Evolutionary conservation across 2,888 invertebrate genomes (phyloP).

Genomic region (Lasius fuliginosus): DNA sequence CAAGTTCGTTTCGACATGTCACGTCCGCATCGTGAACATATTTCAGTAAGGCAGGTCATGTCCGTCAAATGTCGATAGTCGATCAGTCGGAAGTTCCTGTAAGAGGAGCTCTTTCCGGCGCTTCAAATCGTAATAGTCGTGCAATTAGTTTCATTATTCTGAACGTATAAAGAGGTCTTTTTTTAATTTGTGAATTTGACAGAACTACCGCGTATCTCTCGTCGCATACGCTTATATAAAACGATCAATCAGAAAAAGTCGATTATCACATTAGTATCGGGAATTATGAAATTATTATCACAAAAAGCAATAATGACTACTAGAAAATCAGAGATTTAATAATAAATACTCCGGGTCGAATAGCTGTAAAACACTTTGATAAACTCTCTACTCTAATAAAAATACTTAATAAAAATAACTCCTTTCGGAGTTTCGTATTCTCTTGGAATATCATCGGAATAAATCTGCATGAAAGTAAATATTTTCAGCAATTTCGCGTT

Average conservation of each 20-base stretch:
- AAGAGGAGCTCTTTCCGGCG: background rate
- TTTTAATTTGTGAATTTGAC: slow-evolving; percentile 33
- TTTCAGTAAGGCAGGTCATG: slow-evolving; percentile 34
- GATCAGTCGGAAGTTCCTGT: slow-evolving; percentile 9
- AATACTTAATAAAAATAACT: background rate
- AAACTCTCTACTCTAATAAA: background rate
- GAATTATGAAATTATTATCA: background rate
- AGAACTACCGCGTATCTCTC: background rate
- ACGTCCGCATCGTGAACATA: slow-evolving; percentile 29
- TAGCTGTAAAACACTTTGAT: background rate
- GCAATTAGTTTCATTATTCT: slow-evolving; percentile 15
- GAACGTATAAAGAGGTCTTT: slow-evolving; percentile 33
- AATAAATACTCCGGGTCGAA: background rate
- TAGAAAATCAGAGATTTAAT: background rate
- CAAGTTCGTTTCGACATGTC: slow-evolving; percentile 23
- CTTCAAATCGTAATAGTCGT: slow-evolving; percentile 32
- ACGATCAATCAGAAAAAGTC: background rate
- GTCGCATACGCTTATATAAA: background rate
- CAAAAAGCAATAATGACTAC: background rate
- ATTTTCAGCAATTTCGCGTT: slow-evolving; percentile 24
- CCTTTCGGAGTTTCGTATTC: background rate
- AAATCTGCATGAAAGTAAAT: slow-evolving; percentile 10
- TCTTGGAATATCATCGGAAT: background rate
- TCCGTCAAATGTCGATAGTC: slow-evolving; percentile 22
- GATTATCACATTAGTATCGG: background rate